Conservation (phyloP, 2,888 invertebrate genomes). For the Branchellion lobata region DNA sequence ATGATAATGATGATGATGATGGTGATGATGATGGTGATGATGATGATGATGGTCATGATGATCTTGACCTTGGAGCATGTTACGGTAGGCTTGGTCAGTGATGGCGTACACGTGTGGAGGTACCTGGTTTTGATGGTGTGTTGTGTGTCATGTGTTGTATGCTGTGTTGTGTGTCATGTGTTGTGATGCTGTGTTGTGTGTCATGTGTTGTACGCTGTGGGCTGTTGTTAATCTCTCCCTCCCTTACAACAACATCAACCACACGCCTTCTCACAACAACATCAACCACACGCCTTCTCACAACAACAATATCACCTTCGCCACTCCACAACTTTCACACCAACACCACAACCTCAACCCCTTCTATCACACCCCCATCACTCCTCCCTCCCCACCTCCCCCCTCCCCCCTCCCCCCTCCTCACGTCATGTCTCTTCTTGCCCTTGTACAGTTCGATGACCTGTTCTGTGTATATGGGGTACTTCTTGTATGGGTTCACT, state of each 20-base stretch:
- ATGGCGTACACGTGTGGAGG: conserved; percentile 99
- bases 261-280: no score
- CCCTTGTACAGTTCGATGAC: conserved; percentile 99
- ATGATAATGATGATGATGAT: no score
- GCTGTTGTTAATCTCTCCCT: no score
- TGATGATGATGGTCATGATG: no score
- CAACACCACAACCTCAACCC: neutral
- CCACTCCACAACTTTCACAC: neutral
- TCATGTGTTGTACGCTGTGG: no score
- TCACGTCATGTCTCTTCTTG: conserved; percentile 88
- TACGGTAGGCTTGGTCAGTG: conserved; percentile 96
- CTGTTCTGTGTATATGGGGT: conserved; percentile 98
- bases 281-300: no score
- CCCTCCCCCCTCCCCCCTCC: neutral
- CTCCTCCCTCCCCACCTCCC: neutral
- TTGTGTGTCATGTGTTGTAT: no score
- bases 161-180: no score
- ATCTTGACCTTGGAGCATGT: conserved; percentile 88
- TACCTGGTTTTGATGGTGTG: conserved; percentile 64
- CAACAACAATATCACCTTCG: neutral
- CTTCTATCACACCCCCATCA: neutral
- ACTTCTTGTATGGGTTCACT: conserved; percentile 97
- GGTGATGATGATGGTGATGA: no score
- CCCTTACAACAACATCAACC: no score
- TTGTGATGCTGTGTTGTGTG: no score